Percentiles rank a stretch among this genome's conserved stretches.
Conservation (phyloP, 2,113 vertebrate genomes). For the Cebus imitator region DNA sequence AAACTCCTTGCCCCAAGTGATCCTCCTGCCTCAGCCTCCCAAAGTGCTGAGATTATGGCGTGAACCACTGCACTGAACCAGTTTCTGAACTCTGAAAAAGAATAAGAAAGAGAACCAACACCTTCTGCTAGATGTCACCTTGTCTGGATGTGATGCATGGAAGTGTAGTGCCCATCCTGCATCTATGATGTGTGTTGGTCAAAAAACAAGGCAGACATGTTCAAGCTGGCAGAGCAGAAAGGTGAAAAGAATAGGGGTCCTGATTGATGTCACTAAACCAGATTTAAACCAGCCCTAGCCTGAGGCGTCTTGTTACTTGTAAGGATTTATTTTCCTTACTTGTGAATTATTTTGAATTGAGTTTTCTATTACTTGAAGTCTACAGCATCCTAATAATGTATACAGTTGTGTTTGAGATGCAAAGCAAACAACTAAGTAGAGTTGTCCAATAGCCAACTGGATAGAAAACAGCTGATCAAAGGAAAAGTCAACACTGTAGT, state of each 20-base stretch:
- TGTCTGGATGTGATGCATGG: neutral
- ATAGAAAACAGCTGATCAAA: neutral
- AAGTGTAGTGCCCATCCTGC: neutral
- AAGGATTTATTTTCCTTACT: neutral
- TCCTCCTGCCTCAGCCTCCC: too few species aligned
- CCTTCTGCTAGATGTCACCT: neutral
- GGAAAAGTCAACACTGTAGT: neutral
- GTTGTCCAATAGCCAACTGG: neutral
- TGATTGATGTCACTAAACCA: neutral
- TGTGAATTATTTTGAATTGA: neutral
- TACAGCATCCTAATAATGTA: neutral
- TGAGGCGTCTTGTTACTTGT: neutral
- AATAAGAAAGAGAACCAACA: neutral
- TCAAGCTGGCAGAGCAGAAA: neutral
- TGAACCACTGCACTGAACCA: too few species aligned
- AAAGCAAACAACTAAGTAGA: neutral
- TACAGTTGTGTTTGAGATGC: neutral
- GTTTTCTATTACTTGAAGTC: constrained; percentile 14
- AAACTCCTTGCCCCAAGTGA: too few species aligned
- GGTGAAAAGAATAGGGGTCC: neutral
- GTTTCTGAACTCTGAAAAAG: neutral
- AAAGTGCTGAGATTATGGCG: too few species aligned
- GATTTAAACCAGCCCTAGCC: neutral
- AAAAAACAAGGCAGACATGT: neutral
- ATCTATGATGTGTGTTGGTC: neutral